Base-by-base conservation (phyloP, 2,888 invertebrate species). In the Zhuqinia jingwanae region DNA sequence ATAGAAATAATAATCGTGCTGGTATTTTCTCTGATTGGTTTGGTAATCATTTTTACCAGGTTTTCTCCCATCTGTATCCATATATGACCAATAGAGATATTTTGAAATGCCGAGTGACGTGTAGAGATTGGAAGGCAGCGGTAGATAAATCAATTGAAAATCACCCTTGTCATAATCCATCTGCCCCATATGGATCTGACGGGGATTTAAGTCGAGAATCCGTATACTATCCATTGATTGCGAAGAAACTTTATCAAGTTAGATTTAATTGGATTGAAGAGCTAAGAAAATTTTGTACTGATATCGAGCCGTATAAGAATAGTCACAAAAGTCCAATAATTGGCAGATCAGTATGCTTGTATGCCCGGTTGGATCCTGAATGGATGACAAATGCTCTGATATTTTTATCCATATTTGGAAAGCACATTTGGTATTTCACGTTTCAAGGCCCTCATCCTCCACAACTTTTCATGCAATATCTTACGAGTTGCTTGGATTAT, bases 341-440 rank as follows among this genome's bases (percentile, higher is more conserved):
- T 30, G 81, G 81, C 17, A 53, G 81, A 25, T 81, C 81, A 10
- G 81, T 81, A 0, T 45, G 53, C 10, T 81, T 81, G 27, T 70
- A 70, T 27, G 30, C 25, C 27, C 53, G 70, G 2, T 8, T 17
- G 1, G 25, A 56, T 22, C 70, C 70, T 0, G 70, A 70, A 27
- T 81, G 81, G 81, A 81, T 81, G 81, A 42, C 56, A 17, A 58
- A 58, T 11, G 81, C 58, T 1, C 17, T 81, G 5, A 53, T 58
- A 17, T 81, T 81, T 45, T 27, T 81, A 30, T 56, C 70, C 1
- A 58, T 36, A 11, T 81, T 70, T 11, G 81, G 81, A 17, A 17
- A 27, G 17, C 42, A 81, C 70, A 81, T 81, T 58, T 73, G 81
- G 81, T 81, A 81, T 20, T 81, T 81, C 22, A 56, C 81, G 0